These are phyloP conservation scores for Geococcyx californianus DNA, from an alignment of 2,113 vertebrate species.

Conservation along the genomic window DNA sequence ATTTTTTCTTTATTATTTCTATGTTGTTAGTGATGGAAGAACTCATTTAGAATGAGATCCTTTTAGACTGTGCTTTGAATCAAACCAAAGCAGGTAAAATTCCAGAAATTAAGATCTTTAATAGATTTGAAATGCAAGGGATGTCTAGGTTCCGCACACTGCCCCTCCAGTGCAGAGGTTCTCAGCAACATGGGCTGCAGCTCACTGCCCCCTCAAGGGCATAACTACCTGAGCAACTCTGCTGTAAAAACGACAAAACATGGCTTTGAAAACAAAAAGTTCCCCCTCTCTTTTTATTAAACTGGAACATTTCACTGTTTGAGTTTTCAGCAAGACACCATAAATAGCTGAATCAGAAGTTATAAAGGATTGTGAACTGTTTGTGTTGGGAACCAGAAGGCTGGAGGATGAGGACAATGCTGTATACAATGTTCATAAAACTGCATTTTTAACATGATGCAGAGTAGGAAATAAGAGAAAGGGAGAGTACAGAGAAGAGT, in stretches of 20 bases:
- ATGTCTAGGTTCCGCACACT: neutral
- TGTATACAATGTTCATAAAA: neutral
- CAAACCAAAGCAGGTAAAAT: neutral
- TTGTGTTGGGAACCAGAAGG: neutral
- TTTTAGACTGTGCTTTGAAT: neutral
- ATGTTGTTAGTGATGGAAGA: neutral
- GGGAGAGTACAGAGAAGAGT: neutral
- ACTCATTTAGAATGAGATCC: neutral
- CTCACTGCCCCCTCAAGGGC: neutral
- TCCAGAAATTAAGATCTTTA: neutral
- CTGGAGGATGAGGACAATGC: neutral
- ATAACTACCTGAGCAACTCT: neutral
- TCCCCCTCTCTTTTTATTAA: neutral
- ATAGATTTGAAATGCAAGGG: neutral
- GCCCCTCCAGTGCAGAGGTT: neutral
- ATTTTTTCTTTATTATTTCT: neutral
- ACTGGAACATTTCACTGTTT: neutral
- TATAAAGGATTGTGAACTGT: neutral
- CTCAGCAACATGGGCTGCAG: neutral
- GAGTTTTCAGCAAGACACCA: neutral
- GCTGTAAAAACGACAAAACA: neutral
- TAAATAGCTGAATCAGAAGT: neutral
- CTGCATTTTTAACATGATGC: neutral
- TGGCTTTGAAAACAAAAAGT: neutral
- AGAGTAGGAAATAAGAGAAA: neutral